Evolutionary conservation across 2,113 vertebrate genomes (phyloP).

Genomic region (Eudyptes chrysolophus): DNA sequence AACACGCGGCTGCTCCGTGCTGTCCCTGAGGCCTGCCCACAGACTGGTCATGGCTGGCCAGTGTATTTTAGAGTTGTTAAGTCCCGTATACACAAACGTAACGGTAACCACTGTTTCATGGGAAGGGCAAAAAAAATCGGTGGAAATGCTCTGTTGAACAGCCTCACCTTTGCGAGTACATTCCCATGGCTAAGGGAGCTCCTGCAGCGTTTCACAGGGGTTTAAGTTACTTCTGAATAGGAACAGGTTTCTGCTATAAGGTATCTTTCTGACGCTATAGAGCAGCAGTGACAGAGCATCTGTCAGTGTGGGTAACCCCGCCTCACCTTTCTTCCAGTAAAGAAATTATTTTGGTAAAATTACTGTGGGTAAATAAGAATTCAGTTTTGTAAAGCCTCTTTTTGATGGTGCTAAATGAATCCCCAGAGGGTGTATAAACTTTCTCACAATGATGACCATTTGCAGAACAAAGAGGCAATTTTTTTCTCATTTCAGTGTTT

Average conservation of each 20-base stretch:
- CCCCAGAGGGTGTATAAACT: conserved; percentile 51
- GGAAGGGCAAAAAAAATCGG: not conserved
- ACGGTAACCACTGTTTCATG: not conserved
- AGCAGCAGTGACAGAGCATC: not conserved
- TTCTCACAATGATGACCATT: conserved; percentile 27
- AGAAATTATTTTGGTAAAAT: not conserved
- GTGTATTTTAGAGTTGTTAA: not conserved
- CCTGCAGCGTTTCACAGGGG: not conserved
- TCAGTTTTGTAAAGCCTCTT: conserved; percentile 15
- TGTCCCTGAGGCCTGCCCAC: not conserved
- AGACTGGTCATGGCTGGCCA: not conserved
- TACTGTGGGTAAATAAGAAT: conserved; percentile 7
- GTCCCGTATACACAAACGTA: not conserved
- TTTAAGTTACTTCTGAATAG: not conserved
- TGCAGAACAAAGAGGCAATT: conserved; percentile 45
- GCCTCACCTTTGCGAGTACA: not conserved
- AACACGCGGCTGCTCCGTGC: rapidly evolving
- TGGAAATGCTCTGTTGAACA: not conserved
- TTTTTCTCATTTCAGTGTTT: conserved; percentile 30
- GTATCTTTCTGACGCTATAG: not conserved
- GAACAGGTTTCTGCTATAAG: not conserved
- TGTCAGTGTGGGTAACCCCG: not conserved
- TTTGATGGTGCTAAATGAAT: conserved; percentile 41
- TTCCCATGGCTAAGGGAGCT: not conserved
- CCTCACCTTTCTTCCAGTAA: not conserved